phyloP scores from a whole-genome alignment of 2,888 invertebrate genomes.

The Agelastica alni region DNA sequence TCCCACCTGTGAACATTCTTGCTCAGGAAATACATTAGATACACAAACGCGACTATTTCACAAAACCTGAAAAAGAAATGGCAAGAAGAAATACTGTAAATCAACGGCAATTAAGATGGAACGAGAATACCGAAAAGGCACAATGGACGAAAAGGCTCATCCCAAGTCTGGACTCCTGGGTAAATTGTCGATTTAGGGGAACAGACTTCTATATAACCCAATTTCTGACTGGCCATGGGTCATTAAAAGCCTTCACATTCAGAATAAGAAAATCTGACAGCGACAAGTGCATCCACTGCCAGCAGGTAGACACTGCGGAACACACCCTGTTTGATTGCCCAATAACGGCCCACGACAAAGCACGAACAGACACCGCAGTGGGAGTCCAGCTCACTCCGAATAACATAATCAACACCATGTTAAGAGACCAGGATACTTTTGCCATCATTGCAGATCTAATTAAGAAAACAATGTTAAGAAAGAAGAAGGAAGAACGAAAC shows the following conservation, averaged over 20 bases:
- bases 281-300: neutral
- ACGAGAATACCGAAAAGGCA: conserved; percentile 1
- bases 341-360: no score
- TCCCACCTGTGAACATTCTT: conserved; percentile 24
- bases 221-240: neutral
- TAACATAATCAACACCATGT: no score
- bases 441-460: neutral
- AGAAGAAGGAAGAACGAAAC: neutral
- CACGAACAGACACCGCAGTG: no score
- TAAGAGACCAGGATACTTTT: no score
- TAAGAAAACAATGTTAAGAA: neutral
- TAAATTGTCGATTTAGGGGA: conserved; percentile 6
- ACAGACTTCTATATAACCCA: neutral
- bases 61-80: neutral
- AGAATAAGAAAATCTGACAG: neutral
- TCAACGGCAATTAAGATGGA: conserved; percentile 12
- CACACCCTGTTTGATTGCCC: neutral
- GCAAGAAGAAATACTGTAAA: neutral
- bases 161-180: conserved; percentile 8
- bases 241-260: neutral
- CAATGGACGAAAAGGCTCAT: conserved; percentile 21
- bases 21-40: conserved; percentile 14
- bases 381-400: no score
- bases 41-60: neutral
- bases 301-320: neutral